Conservation (phyloP, 2,888 invertebrate species). For the Stictocephala bisonia region DNA sequence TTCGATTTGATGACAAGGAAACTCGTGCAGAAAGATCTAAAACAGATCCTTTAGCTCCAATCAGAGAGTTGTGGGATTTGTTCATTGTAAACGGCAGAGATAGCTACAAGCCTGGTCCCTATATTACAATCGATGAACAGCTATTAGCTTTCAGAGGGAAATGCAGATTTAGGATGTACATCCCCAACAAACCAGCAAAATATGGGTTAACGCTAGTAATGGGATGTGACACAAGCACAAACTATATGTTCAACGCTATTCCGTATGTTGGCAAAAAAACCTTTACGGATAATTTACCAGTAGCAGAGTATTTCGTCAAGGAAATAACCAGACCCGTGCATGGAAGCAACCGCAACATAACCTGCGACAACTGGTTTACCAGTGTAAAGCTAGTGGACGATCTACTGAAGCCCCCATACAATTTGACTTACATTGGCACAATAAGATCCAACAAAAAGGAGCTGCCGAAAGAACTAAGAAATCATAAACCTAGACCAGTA, state of each 20-base stretch:
- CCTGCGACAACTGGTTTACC: constrained; percentile 45
- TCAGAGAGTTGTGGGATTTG: constrained; percentile 32
- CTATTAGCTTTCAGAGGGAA: constrained; percentile 55
- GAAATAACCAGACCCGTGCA: constrained; percentile 29
- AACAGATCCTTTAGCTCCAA: constrained; percentile 35
- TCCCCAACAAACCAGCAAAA: constrained; percentile 55
- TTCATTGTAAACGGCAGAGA: constrained; percentile 28
- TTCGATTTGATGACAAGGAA: constrained; percentile 47
- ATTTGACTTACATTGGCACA: constrained; percentile 12
- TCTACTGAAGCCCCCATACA: constrained; percentile 26
- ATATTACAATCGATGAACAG: constrained; percentile 57
- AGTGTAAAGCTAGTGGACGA: constrained; percentile 30
- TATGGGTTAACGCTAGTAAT: constrained; percentile 55
- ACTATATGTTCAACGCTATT: constrained; percentile 44
- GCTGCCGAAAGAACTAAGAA: constrained; percentile 16
- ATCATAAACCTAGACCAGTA: constrained; percentile 14
- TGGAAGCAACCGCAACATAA: constrained; percentile 29
- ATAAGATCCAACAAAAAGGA: constrained; percentile 6
- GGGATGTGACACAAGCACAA: constrained; percentile 42
- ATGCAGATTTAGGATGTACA: constrained; percentile 55
- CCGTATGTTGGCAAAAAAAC: constrained; percentile 45
- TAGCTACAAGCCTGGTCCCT: constrained; percentile 52
- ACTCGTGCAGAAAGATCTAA: constrained; percentile 30
- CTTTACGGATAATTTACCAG: constrained; percentile 14
- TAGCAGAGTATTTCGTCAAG: constrained; percentile 32